Percentiles rank a stretch among this genome's conserved stretches.
These are phyloP conservation scores for Burhinus bistriatus DNA, from an alignment of 2,113 vertebrate species.

Conservation along the genomic window DNA sequence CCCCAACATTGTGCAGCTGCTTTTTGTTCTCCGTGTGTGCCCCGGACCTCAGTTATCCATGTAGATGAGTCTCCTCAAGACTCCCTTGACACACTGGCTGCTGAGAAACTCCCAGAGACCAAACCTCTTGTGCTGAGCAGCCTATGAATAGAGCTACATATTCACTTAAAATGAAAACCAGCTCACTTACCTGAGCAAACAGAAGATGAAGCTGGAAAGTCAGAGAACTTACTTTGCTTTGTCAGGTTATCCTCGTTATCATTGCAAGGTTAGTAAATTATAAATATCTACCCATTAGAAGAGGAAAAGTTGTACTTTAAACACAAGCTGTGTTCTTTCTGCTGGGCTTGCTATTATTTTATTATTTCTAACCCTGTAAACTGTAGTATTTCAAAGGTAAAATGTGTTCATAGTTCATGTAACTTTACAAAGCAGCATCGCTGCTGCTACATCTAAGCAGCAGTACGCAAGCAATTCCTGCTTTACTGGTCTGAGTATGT, in stretches of 20 bases:
- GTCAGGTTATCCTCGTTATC: neutral
- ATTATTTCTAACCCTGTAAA: neutral
- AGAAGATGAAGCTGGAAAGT: neutral
- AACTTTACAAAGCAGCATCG: neutral
- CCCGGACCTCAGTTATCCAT: neutral
- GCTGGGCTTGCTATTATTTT: neutral
- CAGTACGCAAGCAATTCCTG: neutral
- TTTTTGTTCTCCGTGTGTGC: accelerated
- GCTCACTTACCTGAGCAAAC: neutral
- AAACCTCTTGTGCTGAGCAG: neutral
- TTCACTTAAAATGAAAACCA: neutral
- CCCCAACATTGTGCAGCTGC: neutral
- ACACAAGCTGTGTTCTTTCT: neutral
- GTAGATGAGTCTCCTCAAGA: accelerated
- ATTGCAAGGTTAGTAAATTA: neutral
- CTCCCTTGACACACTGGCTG: accelerated
- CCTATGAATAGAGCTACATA: no score
- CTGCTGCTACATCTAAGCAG: neutral
- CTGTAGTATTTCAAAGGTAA: neutral
- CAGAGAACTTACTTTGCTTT: neutral
- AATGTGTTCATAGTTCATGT: neutral
- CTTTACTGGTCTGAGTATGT: neutral
- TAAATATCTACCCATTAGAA: neutral
- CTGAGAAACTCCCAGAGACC: neutral
- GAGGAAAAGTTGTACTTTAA: neutral